A percentile compares a stretch with the other conserved stretches of the same genome.
phyloP scores from a whole-genome alignment of 1,140 invertebrate genomes.

The Battus philenor region DNA sequence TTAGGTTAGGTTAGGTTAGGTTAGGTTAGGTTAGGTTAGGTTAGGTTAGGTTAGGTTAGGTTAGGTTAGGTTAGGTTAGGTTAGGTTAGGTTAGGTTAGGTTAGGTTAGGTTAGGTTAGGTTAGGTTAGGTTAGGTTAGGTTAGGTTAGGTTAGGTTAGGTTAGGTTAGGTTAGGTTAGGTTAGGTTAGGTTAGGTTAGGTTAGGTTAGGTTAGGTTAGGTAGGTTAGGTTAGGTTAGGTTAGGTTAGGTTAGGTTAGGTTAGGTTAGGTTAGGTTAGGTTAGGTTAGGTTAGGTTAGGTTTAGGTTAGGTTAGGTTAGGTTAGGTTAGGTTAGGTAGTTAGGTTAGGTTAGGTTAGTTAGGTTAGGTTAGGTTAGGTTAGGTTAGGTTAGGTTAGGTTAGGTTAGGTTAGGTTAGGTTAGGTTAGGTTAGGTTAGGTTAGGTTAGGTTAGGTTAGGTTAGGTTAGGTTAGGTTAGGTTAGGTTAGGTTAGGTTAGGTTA shows the following conservation, averaged over 20 bases:
- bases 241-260: conserved; percentile 30
- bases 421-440: no score
- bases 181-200: conserved; percentile 18
- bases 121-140: no score
- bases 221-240: conserved; percentile 23
- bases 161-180: conserved; percentile 22
- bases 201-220: conserved; percentile 33
- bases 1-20: conserved; percentile 23
- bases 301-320: no score
- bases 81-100: conserved; percentile 27
- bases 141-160: conserved; percentile 23
- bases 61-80: no score
- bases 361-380: conserved; percentile 23
- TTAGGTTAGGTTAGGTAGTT: background rate
- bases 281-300: conserved; percentile 15
- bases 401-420: no score
- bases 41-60: no score
- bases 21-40: conserved; percentile 19
- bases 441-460: no score
- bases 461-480: no score
- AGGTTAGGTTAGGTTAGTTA: conserved; percentile 24
- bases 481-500: no score
- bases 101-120: no score
- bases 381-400: conserved; percentile 24
- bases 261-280: conserved; percentile 21